These are phyloP conservation scores for Blastobasis adustella DNA, from an alignment of 2,888 invertebrate genomes.

Conservation along the genomic window DNA sequence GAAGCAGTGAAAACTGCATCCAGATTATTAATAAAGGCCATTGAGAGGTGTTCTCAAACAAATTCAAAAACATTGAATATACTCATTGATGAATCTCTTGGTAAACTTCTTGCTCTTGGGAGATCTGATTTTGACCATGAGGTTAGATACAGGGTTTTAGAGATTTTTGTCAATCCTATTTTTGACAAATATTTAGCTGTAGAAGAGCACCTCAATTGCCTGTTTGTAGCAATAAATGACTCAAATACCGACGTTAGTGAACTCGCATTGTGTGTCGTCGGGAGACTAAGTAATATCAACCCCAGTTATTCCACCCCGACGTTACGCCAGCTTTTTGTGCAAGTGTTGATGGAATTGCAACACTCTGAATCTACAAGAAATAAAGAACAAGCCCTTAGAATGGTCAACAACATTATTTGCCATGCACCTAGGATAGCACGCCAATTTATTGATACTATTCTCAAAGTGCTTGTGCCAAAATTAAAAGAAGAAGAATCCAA, in stretches of 20 bases:
- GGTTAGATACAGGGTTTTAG: slow-evolving; percentile 93
- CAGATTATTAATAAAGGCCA: slow-evolving; percentile 88
- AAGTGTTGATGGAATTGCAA: slow-evolving; percentile 94
- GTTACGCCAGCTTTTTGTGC: slow-evolving; percentile 91
- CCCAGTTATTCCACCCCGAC: slow-evolving; percentile 99
- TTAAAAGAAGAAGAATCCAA: slow-evolving; percentile 91
- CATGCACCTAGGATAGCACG: slow-evolving; percentile 95
- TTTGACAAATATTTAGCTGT: slow-evolving; percentile 97
- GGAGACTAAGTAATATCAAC: slow-evolving; percentile 93
- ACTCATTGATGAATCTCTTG: slow-evolving; percentile 94
- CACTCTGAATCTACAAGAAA: slow-evolving; percentile 96
- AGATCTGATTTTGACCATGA: slow-evolving; percentile 97
- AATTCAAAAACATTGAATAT: slow-evolving; percentile 88
- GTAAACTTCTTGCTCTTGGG: slow-evolving; percentile 92
- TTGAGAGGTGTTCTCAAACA: slow-evolving; percentile 78
- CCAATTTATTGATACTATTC: slow-evolving; percentile 95
- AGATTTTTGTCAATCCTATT: slow-evolving; percentile 88
- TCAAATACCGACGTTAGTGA: slow-evolving; percentile 97
- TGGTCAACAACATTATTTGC: slow-evolving; percentile 95
- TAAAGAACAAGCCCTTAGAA: slow-evolving; percentile 96
- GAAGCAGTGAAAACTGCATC: slow-evolving; percentile 97
- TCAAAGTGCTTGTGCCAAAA: slow-evolving; percentile 93
- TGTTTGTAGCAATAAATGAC: slow-evolving; percentile 96
- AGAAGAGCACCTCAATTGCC: slow-evolving; percentile 92
- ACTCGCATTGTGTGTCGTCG: slow-evolving; percentile 92